Evolutionary conservation across 1,140 invertebrate genomes (phyloP), one percentile per base, ranked within the genome.

Genomic region (Matsumurasca onukii): DNA sequence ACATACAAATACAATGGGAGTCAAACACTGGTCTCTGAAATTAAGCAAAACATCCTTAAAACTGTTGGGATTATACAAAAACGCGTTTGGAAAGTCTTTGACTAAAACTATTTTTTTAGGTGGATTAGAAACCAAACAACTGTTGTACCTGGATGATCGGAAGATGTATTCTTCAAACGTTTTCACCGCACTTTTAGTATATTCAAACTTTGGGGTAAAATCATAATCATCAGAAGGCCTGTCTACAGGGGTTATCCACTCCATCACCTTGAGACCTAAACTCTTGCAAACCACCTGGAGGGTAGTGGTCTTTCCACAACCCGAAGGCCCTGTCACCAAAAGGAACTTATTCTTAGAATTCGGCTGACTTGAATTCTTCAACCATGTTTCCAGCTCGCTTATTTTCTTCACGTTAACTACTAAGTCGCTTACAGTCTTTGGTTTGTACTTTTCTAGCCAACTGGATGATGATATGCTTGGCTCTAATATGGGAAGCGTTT

Each of bases 71-170:
- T 86, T 83, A 66, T 83, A 83, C 0, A 87, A 65, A 74, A 89
- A 85, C 15, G 84, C 78, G 79, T 91, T 90, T n/a, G 89, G 90
- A 76, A 91, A 86, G 77, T 91, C 90, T 79, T 92, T 89, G 2
- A 92, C 84, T 0, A 92, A 75, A 31, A 90, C 78, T 3, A 91
- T 70, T 61, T 78, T 76, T 66, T 81, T 82, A 45, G 80, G 82
- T 70, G 82, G 81, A 34, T 69, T 67, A 29, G 76, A 77, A 31
- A 81, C 79, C 45, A 90, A 78, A 29, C 91, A 73, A 20, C 88
- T 89, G 68, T 80, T 83, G 75, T 88, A 91, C 69, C 89, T 84
- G 1, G 89, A 88, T 2, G 86, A 84, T 74, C 86, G 84, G 65
- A 88, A 78, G 30, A 91, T 75, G 76, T 89, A 91, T 34, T 89